These are phyloP conservation scores for Heterotilapia buettikoferi DNA, from an alignment of 2,113 vertebrate species.

Conservation along the genomic window DNA sequence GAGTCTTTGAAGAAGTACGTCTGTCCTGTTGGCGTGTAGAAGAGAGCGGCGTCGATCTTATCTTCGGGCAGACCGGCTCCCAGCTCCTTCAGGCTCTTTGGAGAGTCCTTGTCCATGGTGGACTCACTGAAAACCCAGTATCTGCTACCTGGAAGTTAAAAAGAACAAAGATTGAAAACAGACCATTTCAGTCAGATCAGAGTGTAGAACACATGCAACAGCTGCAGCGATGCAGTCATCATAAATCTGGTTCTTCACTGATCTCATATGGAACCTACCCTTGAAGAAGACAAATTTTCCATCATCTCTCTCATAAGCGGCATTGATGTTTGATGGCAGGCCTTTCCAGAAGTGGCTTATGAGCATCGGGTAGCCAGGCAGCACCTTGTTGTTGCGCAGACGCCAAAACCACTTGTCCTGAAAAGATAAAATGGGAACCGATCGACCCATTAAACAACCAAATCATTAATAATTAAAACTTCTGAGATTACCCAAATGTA, in stretches of 20 bases:
- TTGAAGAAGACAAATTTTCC: constrained; percentile 94
- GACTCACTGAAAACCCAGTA: constrained; percentile 87
- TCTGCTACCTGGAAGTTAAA: constrained; percentile 72
- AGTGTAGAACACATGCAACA: not conserved
- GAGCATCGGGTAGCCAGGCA: constrained; percentile 82
- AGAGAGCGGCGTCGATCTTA: constrained; percentile 82
- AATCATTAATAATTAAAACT: not conserved
- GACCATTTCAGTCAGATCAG: not conserved
- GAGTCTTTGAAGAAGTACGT: constrained; percentile 87
- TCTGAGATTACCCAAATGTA: not conserved
- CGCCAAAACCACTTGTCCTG: constrained; percentile 88
- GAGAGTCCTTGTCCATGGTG: constrained; percentile 81
- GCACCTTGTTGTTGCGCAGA: constrained; percentile 80
- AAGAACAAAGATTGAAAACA: not conserved
- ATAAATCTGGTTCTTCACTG: not conserved
- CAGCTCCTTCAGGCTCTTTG: constrained; percentile 79
- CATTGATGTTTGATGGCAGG: constrained; percentile 81
- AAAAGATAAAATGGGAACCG: not conserved
- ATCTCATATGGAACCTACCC: constrained; percentile 60
- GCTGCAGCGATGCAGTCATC: not conserved
- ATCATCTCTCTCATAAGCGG: constrained; percentile 84
- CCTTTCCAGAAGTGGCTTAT: constrained; percentile 87
- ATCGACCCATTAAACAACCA: not conserved
- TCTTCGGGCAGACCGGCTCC: constrained; percentile 81
- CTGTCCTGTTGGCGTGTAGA: constrained; percentile 85